Evolutionary conservation across 1,140 invertebrate genomes (phyloP), one percentile per base, ranked within the genome.

Genomic region (Mactra quadrangularis): DNA sequence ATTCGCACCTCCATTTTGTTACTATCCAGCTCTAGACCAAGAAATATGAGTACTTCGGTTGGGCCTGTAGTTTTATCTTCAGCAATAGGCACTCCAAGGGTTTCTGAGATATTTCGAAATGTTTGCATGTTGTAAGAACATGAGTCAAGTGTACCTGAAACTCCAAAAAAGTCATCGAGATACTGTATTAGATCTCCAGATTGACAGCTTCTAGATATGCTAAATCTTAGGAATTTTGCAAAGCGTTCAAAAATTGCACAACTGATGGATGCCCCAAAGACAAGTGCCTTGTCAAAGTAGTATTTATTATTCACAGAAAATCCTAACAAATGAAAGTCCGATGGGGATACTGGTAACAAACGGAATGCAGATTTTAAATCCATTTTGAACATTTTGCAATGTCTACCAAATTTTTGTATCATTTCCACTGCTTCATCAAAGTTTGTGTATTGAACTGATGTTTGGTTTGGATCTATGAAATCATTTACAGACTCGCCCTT

Each of bases 401-500:
- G 25, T 53, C 31, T 9, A 17, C 75, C 59, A 15, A 66, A 27
- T 6, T 38, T 45, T 45, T 66, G 75, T 7, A 83, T 35, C 35
- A 83, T 68, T 9, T 59, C 11, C 22, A 77, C 50, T n/a, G 72
- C 74, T 33, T 83, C 55, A 60, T 77, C 82, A 57, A 83, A 47
- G 35, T 33, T 35, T 31, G 38, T 47, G 70, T 87, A 86, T 35
- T 72, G 50, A 0, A 84, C 84, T 33, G 77, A 47, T 50, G 72
- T 84, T n/a, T 31, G 31, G 1, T 77, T 45, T 31, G 41, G 38
- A 35, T 53, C 60, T 81, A 86, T 83, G 55, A 66, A 82, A 41
- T 88, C 76, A 27, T 86, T 84, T 0, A 85, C 35, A 17, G 81
- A 86, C 13, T 52, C 33, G 13, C 74, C 38, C 19, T 55, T 33